Evolutionary conservation across 2,888 invertebrate species (phyloP), one percentile per base, ranked within the genome.

Genomic region (Pteria penguin): DNA sequence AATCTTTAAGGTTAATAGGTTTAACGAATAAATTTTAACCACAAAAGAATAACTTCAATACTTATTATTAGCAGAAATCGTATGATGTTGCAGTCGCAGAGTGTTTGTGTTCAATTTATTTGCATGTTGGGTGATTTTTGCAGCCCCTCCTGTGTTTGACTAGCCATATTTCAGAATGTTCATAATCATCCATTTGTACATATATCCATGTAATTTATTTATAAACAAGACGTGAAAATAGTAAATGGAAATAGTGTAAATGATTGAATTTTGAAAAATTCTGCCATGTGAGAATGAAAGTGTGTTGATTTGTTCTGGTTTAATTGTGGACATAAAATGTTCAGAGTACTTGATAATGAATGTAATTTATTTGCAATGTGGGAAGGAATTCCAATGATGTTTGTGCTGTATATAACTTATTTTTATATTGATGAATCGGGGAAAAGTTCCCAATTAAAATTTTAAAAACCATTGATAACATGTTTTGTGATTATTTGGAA

Each of bases 331-430:
- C 32, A 55, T 60, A 32, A 45, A 45, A 45, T 45, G 45, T 18
- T 18, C 18, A 18, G 45, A 14, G 45, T 18, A 45, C 8, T 45
- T 45, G 45, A 45, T 45, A 14, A 45, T 45, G 45, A 45, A 45
- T 57, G 36, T 72, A 66, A 72, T 68, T 74, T 74, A 74, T 74
- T 74, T 52, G 72, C 33, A 67, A 55, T 55, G 57, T 33, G 27
- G 29, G 26, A 24, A 58, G 26, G 18, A 60, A 33, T 73, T 62
- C 67, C 63, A 32, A 29, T 73, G 29, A 57, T 67, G 55, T 62
- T 52, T 73, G 67, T 73, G 58, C 22, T 74, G 74, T 74, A 74
- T 32, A 74, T 74, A 74, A 68, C 74, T 74, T 74, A 68, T 74
- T 74, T 74, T 74, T 74, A 74, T 74, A 74, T 68, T 45, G 45